These are phyloP conservation scores for Hippocampus zosterae DNA, from an alignment of 2,113 vertebrate species.

Conservation along the genomic window DNA sequence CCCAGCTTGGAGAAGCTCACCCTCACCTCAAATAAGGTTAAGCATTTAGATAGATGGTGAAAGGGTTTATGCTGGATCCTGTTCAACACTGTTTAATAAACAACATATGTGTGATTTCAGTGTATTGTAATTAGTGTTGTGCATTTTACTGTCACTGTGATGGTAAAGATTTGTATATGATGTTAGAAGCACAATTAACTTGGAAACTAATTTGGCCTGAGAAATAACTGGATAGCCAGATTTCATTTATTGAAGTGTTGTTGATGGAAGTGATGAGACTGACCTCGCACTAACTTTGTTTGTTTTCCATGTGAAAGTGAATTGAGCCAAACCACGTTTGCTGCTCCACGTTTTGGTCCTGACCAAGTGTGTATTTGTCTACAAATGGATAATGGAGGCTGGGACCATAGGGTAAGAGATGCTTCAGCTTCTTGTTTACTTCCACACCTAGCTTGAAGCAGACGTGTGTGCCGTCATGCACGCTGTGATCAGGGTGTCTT, in stretches of 20 bases:
- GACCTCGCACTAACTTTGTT: conserved; percentile 16
- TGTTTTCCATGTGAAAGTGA: conserved; percentile 45
- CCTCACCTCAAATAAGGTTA: not conserved
- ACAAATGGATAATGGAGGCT: conserved; percentile 99
- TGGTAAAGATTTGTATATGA: not conserved
- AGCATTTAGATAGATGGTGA: not conserved
- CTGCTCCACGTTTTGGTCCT: conserved; percentile 44
- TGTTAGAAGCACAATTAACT: not conserved
- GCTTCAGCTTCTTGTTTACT: too few relatives aligned
- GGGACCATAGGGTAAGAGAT: conserved; percentile 91
- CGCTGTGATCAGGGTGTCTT: too few relatives aligned
- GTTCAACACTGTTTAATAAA: too few relatives aligned
- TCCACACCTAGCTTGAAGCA: too few relatives aligned
- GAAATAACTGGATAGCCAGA: not conserved
- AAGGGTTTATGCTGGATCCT: too few relatives aligned
- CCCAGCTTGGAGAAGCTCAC: not conserved
- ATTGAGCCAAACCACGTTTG: conserved; percentile 17
- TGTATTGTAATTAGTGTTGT: not conserved
- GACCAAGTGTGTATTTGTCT: conserved; percentile 53
- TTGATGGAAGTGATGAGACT: not conserved
- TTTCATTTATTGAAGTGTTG: not conserved
- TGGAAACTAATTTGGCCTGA: not conserved
- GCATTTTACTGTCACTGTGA: not conserved
- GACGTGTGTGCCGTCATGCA: too few relatives aligned
- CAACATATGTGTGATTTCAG: too few relatives aligned